Conservation (phyloP, 2,888 invertebrate genomes). For the Altica lythri region DNA sequence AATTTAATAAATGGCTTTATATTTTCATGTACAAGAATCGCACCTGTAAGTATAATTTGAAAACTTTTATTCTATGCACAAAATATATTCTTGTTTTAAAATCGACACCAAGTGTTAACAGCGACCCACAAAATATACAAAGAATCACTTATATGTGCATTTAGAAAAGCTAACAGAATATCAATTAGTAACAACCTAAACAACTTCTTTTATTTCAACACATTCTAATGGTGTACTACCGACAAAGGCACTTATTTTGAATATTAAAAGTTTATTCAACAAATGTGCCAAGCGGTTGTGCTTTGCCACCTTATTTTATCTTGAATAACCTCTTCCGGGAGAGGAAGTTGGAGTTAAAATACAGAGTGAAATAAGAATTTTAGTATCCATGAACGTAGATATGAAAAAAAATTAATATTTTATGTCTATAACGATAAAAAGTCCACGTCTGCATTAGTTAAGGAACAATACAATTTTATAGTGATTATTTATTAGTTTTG, state of each 20-base stretch:
- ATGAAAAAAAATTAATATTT: too few relatives aligned
- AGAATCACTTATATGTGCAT: constrained; percentile 19
- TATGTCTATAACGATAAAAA: too few relatives aligned
- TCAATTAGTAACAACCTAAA: constrained; percentile 21
- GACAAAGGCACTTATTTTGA: constrained; percentile 26
- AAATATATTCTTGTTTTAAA: too few relatives aligned
- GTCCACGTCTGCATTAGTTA: too few relatives aligned
- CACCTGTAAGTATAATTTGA: too few relatives aligned
- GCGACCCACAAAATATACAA: constrained; percentile 10
- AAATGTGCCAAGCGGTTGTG: constrained; percentile 1
- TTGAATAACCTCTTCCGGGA: constrained; percentile 4
- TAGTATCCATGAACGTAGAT: too few relatives aligned
- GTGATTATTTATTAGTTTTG: too few relatives aligned
- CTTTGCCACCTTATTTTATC: constrained; percentile 6
- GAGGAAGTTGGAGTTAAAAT: constrained; percentile 8
- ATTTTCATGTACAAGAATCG: too few relatives aligned
- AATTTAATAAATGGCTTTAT: too few relatives aligned
- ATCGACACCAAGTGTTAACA: constrained; percentile 6
- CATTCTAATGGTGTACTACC: constrained; percentile 22
- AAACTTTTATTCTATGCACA: too few relatives aligned
- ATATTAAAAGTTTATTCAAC: constrained; percentile 16
- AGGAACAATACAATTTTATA: too few relatives aligned
- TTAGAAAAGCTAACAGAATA: constrained; percentile 24
- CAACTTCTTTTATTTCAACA: constrained; percentile 22
- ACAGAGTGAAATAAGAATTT: too few relatives aligned